phyloP scores from a whole-genome alignment of 2,113 vertebrate species.

The Donacobius atricapilla region DNA sequence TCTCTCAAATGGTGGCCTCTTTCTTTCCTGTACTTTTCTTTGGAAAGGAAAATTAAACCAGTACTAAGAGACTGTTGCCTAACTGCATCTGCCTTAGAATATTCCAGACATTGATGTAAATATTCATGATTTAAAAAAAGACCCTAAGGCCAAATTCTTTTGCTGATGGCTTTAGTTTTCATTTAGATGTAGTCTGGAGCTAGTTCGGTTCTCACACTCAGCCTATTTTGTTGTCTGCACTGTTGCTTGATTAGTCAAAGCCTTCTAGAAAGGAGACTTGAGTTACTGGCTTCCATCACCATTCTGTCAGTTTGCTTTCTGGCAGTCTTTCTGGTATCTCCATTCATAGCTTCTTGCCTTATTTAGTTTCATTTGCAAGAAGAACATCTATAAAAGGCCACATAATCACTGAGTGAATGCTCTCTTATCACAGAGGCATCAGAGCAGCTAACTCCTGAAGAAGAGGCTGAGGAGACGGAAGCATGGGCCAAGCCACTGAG shows the following conservation, averaged over 20 bases:
- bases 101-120: background rate
- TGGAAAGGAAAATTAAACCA: background rate
- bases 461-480: conserved; percentile 86
- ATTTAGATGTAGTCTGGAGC: background rate
- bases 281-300: background rate
- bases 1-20: background rate
- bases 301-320: background rate
- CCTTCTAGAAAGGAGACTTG: background rate
- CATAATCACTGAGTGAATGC: background rate
- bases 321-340: background rate
- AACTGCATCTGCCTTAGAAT: background rate
- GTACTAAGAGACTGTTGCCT: background rate
- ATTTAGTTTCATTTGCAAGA: background rate
- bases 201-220: background rate
- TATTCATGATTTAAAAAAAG: background rate
- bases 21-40: background rate
- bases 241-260: background rate
- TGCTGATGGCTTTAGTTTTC: background rate
- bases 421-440: conserved; percentile 75
- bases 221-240: background rate
- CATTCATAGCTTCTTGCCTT: background rate
- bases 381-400: background rate
- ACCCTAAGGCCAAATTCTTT: background rate
- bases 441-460: conserved; percentile 81
- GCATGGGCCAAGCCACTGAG: conserved; percentile 89